Conservation (phyloP, 2,113 vertebrate species). For the Carettochelys insculpta region DNA sequence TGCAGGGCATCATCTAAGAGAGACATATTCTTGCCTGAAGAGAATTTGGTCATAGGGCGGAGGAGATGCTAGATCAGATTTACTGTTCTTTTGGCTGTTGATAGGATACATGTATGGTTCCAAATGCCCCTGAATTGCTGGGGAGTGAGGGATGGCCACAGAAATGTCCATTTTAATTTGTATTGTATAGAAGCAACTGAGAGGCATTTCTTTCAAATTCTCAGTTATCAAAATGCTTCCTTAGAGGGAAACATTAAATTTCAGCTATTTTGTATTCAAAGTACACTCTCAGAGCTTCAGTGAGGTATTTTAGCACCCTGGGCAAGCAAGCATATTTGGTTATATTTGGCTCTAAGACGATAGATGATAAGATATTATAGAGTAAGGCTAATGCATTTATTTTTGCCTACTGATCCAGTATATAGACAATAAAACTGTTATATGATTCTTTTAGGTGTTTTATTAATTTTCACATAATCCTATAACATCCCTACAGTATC, state of each 20-base stretch:
- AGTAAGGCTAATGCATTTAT: too few species aligned
- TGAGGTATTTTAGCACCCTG: too few species aligned
- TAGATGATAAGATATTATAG: too few species aligned
- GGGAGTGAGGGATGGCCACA: neutral
- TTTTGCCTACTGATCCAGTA: too few species aligned
- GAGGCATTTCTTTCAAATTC: neutral
- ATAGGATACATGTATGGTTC: neutral
- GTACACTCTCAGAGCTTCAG: neutral
- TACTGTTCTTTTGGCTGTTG: rapidly evolving
- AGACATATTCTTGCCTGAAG: neutral
- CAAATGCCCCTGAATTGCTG: rapidly evolving
- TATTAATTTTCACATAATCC: too few species aligned
- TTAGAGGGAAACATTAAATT: neutral
- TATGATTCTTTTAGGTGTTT: too few species aligned
- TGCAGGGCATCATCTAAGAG: neutral
- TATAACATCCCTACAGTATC: too few species aligned
- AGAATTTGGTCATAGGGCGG: neutral
- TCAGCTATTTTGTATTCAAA: neutral
- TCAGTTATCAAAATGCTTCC: neutral
- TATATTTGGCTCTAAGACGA: too few species aligned
- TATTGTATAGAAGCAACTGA: neutral
- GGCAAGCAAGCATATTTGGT: too few species aligned
- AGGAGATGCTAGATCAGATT: neutral
- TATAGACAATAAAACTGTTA: too few species aligned
- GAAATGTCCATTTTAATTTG: neutral